A percentile compares a stretch with the other conserved stretches of the same genome.
Evolutionary conservation across 2,888 invertebrate genomes (phyloP).

Genomic region (Latrodectus hesperus): DNA sequence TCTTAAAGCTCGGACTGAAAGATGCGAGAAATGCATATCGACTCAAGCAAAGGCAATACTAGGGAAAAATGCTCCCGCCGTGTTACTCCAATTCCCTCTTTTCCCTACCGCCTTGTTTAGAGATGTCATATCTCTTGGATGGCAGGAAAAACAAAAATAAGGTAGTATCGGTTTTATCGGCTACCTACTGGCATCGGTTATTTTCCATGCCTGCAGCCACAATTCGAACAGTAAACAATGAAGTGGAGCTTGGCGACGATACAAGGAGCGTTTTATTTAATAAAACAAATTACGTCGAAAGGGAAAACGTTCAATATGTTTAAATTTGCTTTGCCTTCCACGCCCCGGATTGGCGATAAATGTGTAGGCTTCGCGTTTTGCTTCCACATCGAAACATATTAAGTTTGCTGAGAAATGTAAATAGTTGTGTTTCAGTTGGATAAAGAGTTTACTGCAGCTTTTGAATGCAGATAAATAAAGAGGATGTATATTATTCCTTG

Average conservation of each 20-base stretch:
- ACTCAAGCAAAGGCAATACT: background rate
- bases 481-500: no score
- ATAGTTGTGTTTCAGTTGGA: background rate
- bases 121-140: background rate
- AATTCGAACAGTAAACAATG: constrained; percentile 3
- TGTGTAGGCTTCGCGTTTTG: background rate
- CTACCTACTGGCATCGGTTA: background rate
- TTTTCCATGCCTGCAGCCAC: constrained; percentile 2
- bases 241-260: background rate
- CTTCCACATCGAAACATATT: background rate
- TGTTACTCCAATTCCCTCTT: background rate
- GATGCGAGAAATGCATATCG: background rate
- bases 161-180: background rate
- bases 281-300: constrained; percentile 2
- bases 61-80: background rate
- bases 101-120: background rate
- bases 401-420: background rate
- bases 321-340: background rate
- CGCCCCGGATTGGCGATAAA: background rate
- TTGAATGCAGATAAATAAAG: no score
- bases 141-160: background rate
- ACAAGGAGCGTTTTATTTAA: background rate
- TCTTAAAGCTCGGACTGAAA: background rate
- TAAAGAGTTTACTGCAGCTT: no score
- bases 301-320: constrained; percentile 4